Evolutionary conservation across 2,888 invertebrate species (phyloP).

Genomic region (Troides helena): DNA sequence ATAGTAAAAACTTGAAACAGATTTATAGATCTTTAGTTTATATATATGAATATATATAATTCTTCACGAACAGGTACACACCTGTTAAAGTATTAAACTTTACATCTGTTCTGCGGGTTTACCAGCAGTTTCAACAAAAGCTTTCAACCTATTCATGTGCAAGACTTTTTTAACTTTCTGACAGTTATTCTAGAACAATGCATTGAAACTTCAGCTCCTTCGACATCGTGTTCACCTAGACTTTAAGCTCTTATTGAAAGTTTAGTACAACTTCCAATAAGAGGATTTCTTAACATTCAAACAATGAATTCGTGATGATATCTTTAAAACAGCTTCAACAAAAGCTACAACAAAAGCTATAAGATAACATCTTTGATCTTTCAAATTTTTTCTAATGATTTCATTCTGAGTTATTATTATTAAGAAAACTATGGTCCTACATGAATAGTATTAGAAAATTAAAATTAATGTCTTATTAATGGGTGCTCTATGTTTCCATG

Average conservation of each 20-base stretch:
- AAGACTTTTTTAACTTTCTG: slow-evolving; percentile 7
- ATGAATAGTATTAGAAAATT: no score
- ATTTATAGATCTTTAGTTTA: neutral
- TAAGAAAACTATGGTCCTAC: no score
- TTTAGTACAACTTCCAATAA: slow-evolving; percentile 16
- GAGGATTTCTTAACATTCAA: slow-evolving; percentile 14
- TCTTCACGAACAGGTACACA: neutral
- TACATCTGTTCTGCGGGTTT: neutral
- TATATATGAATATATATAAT: neutral
- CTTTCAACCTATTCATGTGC: neutral
- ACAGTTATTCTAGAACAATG: slow-evolving; percentile 2
- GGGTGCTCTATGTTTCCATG: no score
- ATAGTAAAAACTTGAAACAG: no score
- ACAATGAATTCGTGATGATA: slow-evolving; percentile 13
- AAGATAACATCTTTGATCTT: no score
- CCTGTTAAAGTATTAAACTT: neutral
- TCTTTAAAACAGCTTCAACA: neutral
- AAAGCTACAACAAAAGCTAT: no score
- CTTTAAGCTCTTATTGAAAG: slow-evolving; percentile 22
- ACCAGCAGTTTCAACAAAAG: neutral
- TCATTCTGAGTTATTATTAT: no score
- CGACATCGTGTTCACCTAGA: slow-evolving; percentile 8
- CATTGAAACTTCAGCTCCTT: slow-evolving; percentile 9
- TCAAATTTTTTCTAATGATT: no score
- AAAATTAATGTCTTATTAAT: no score